Evolutionary conservation across 2,113 vertebrate species (phyloP).

Genomic region (Buteo buteo): DNA sequence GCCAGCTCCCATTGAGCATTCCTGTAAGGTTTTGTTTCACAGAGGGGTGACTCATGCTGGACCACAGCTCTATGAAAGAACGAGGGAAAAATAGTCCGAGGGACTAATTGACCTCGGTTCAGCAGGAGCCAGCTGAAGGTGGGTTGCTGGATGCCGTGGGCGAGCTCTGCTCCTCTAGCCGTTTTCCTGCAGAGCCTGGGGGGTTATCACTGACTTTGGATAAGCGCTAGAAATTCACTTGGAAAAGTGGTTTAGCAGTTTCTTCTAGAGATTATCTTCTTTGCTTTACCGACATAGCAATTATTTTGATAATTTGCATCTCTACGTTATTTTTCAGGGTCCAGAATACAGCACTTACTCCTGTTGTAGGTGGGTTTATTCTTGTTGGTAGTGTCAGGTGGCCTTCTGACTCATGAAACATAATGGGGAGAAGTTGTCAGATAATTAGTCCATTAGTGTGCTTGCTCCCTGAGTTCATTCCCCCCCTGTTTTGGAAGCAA

Average conservation of each 20-base stretch:
- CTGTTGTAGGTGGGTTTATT: neutral
- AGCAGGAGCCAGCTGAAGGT: neutral
- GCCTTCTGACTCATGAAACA: neutral
- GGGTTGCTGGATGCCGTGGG: neutral
- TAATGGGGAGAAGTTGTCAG: neutral
- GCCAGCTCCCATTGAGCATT: neutral
- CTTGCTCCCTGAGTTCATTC: neutral
- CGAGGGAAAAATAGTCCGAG: fast-evolving
- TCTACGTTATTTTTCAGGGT: fast-evolving
- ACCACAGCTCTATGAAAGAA: neutral
- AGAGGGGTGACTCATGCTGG: neutral
- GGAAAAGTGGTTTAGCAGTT: neutral
- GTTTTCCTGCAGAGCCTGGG: neutral
- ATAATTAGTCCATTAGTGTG: neutral
- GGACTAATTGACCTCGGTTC: fast-evolving
- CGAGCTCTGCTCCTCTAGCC: neutral
- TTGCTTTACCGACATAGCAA: neutral
- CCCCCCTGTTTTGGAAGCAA: neutral
- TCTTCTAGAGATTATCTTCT: neutral
- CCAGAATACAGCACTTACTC: neutral
- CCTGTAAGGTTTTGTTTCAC: neutral
- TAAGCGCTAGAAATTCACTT: neutral
- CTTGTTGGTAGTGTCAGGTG: neutral
- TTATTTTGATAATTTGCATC: neutral
- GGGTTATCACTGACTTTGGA: neutral